phyloP scores from a whole-genome alignment of 2,888 invertebrate genomes.

The Rotaria socialis region DNA sequence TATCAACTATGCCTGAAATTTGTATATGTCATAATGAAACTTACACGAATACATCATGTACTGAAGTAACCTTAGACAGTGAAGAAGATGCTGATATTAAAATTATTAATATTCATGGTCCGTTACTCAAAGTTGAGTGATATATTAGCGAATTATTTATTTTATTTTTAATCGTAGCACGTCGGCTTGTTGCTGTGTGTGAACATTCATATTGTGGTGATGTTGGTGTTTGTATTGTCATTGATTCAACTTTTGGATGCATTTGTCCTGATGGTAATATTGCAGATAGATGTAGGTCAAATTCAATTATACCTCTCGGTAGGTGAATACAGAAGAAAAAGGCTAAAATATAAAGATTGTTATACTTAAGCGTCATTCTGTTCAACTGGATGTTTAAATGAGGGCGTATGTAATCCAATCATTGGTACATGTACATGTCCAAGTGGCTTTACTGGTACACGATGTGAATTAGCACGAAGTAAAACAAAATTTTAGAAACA shows the following conservation, averaged over 20 bases:
- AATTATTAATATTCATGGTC: not conserved
- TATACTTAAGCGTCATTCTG: not conserved
- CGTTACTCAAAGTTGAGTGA: not conserved
- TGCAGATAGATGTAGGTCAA: not conserved
- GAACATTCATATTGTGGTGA: conserved; percentile 32
- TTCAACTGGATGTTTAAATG: not conserved
- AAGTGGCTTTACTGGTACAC: conserved; percentile 11
- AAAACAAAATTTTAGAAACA: not conserved
- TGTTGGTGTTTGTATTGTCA: not conserved
- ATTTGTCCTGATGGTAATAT: conserved; percentile 16
- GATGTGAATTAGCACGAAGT: conserved; percentile 11
- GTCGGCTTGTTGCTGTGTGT: not conserved
- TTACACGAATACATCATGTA: conserved; percentile 14
- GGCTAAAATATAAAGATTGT: too few species aligned
- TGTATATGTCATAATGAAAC: not conserved
- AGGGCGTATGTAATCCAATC: conserved; percentile 8
- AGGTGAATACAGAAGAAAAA: not conserved
- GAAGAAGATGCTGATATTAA: not conserved
- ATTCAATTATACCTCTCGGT: not conserved
- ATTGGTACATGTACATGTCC: not conserved
- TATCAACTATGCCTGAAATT: not conserved
- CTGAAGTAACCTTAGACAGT: not conserved
- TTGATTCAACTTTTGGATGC: conserved; percentile 20
- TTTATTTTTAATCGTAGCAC: not conserved
- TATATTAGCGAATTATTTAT: not conserved